Percentiles rank a stretch among this genome's conserved stretches.
Evolutionary conservation across 92 coral and sea anemone species (phyloP).

Genomic region (Pocillopora grandis): DNA sequence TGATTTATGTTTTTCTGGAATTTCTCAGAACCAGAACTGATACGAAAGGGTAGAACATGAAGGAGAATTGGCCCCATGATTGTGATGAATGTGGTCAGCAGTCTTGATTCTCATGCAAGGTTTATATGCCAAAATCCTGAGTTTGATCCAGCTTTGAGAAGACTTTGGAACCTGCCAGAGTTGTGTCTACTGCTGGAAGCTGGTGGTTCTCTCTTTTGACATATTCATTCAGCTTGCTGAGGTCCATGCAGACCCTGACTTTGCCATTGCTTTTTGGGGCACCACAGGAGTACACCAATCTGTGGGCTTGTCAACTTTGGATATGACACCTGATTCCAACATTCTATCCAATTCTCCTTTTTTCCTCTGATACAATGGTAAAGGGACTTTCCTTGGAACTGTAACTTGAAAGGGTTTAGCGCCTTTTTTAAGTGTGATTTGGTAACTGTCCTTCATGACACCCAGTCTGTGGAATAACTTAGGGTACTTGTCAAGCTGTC

Average conservation of each 20-base stretch:
- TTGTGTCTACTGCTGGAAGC: too few species aligned
- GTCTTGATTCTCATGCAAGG: slow-evolving; percentile 50
- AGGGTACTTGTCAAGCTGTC: slow-evolving; percentile 16
- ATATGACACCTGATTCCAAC: too few species aligned
- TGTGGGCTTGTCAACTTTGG: too few species aligned
- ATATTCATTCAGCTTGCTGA: too few species aligned
- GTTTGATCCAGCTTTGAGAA: neutral
- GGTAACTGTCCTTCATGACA: slow-evolving; percentile 24
- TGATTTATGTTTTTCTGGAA: slow-evolving; percentile 53
- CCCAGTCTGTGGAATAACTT: slow-evolving; percentile 22
- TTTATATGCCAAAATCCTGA: neutral
- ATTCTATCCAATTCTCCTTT: too few species aligned
- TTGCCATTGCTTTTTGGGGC: neutral
- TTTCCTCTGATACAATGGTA: neutral
- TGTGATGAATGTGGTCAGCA: slow-evolving; percentile 23
- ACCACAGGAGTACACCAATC: too few species aligned
- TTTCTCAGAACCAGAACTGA: slow-evolving; percentile 40
- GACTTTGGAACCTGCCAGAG: neutral
- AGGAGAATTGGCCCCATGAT: neutral
- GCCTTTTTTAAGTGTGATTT: too few species aligned
- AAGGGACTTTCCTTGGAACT: slow-evolving; percentile 4
- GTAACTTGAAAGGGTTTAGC: neutral
- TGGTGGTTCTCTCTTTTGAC: too few species aligned
- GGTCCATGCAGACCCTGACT: slow-evolving; percentile 9
- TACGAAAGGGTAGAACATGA: slow-evolving; percentile 47